phyloP scores from a whole-genome alignment of 2,888 invertebrate genomes.

The Ischnura elegans region DNA sequence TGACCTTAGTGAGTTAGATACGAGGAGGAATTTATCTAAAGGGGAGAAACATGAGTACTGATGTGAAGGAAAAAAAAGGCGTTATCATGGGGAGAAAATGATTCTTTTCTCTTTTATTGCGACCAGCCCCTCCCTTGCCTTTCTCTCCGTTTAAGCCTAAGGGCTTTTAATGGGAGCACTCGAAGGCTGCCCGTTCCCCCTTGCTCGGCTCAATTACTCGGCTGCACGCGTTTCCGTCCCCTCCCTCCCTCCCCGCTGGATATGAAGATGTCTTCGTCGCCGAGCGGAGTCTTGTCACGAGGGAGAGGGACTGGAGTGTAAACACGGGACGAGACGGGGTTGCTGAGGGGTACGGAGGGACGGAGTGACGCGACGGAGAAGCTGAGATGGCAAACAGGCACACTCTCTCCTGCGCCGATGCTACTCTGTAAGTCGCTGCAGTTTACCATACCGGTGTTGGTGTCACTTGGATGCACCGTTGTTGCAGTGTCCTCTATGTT shows the following conservation, averaged over 20 bases:
- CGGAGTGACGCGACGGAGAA: not conserved
- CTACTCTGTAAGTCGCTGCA: too few species aligned
- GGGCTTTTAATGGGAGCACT: slow-evolving; percentile 1
- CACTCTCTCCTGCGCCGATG: too few species aligned
- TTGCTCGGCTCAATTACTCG: not conserved
- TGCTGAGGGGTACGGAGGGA: not conserved
- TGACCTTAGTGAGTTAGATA: too few species aligned
- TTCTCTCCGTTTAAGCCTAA: not conserved
- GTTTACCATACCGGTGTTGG: too few species aligned
- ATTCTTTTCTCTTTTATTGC: not conserved
- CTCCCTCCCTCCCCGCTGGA: not conserved
- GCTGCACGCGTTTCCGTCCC: not conserved
- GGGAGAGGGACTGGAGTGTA: not conserved
- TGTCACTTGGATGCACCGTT: too few species aligned
- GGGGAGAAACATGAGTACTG: not conserved
- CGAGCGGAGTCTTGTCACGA: not conserved
- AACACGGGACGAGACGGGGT: not conserved
- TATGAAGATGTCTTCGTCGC: slow-evolving; percentile 16
- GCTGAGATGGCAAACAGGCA: not conserved
- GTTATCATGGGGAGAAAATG: slow-evolving; percentile 13
- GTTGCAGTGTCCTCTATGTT: too few species aligned
- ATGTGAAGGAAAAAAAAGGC: not conserved
- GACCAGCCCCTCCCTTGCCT: not conserved
- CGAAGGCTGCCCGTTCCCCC: not conserved
- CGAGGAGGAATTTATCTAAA: not conserved